Base-by-base conservation (phyloP, 2,113 vertebrate genomes). In the Tenebrosternarchus preto region DNA sequence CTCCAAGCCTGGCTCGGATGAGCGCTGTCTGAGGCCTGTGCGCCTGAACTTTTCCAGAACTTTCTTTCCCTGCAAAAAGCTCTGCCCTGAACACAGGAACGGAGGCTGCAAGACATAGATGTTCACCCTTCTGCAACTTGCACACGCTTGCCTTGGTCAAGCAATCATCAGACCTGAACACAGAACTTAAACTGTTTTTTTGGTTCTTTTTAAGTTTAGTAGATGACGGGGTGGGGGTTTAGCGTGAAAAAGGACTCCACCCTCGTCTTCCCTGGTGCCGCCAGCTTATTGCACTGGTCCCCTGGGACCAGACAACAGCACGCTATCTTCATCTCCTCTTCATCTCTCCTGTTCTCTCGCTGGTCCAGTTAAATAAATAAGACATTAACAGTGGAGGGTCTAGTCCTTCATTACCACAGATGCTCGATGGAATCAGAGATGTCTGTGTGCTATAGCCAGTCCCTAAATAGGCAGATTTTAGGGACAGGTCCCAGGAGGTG, bases 341-440 rank as follows among this genome's bases (percentile, higher is more conserved):
- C 90, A 90, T 92, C 91, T 93, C 83, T 80, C 84, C 90, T 78
- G 73, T 85, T 90, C 79, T 78, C 76, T 67, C 85, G 77, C 87
- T 89, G 85, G 85, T 88, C 89, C 82, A 89, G 89, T 90, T 91
- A 93, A 93, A 93, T 93, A 94, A 94, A 94, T 94, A 93, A 93
- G 83, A 87, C 90, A 93, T 93, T 94, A 93, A 50, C 74, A 87
- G 86, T 90, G 90, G 87, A 89, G 89, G 90, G 88, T 81, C 82
- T 84, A 83, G 88, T 88, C 84, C 89, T 92, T 92, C 85, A 92
- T 93, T 92, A 84, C 82, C 92, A 92, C 87, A 90, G 86, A 80
- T 50, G 57, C 71, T 83, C 76, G 91, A 93, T 93, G 91, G 84
- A 91, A 94, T 93, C 93, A 80, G 88, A 88, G 82, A 86, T 89